Evolutionary conservation across 2,797 vertebrate genomes (phyloP).

Genomic region (Sibirionetta formosa): DNA sequence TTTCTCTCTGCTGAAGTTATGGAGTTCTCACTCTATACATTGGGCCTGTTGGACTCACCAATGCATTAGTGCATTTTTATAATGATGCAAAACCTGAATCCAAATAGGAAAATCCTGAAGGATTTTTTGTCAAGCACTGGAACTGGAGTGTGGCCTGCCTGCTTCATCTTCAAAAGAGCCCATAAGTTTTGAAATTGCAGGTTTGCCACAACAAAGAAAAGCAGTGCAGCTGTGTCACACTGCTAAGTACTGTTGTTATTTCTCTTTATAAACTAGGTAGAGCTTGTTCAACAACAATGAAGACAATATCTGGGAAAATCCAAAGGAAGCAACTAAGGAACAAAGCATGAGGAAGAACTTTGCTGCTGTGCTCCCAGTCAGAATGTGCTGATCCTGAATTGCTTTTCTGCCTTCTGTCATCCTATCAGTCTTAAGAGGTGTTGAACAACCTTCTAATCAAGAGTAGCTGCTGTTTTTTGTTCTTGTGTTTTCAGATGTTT

Average conservation of each 20-base stretch:
- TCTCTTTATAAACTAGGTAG: neutral
- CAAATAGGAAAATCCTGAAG: neutral
- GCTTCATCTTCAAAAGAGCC: neutral
- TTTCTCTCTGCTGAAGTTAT: neutral
- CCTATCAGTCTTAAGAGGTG: neutral
- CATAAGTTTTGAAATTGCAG: accelerated
- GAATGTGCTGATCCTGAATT: neutral
- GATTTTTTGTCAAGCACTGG: neutral
- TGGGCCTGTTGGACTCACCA: neutral
- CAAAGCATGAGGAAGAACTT: neutral
- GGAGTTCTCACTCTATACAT: neutral
- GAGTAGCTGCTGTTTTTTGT: neutral
- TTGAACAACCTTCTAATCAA: neutral
- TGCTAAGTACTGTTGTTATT: neutral
- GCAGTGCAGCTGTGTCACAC: neutral
- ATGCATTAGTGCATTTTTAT: neutral
- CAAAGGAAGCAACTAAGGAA: neutral
- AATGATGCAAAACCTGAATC: neutral
- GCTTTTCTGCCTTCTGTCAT: neutral
- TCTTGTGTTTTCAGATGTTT: neutral
- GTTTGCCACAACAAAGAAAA: neutral
- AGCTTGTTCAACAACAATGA: neutral
- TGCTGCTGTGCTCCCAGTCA: neutral
- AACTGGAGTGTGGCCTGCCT: neutral
- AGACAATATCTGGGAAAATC: neutral